A percentile compares a stretch with the other conserved stretches of the same genome.
Evolutionary conservation across 2,113 vertebrate genomes (phyloP).

Genomic region (Lathamus discolor): DNA sequence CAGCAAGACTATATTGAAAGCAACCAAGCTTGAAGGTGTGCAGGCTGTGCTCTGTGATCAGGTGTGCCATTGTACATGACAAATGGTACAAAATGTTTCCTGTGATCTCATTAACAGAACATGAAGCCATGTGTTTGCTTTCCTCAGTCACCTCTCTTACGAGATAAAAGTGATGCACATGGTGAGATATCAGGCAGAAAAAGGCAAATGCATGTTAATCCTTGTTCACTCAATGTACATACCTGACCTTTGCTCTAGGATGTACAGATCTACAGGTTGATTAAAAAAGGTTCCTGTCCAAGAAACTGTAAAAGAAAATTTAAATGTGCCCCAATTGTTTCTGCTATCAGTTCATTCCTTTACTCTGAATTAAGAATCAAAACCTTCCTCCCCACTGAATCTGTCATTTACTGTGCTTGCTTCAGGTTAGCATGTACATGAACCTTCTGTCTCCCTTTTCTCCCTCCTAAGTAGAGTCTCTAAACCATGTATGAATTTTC

Average conservation of each 20-base stretch:
- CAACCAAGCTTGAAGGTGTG: neutral
- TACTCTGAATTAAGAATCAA: neutral
- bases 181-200: neutral
- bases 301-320: neutral
- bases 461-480: neutral
- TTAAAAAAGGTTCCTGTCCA: neutral
- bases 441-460: neutral
- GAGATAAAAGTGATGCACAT: rapidly evolving
- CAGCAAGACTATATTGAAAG: neutral
- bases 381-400: neutral
- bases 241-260: neutral
- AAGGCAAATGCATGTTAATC: neutral
- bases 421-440: neutral
- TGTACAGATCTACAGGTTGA: neutral
- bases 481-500: neutral
- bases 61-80: neutral
- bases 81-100: neutral
- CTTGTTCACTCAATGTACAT: rapidly evolving
- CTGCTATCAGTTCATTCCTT: neutral
- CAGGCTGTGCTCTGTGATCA: neutral
- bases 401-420: neutral
- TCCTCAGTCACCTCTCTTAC: neutral
- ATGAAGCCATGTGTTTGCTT: neutral
- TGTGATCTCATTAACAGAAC: neutral
- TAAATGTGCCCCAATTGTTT: neutral